Base-by-base conservation (phyloP, 2,113 vertebrate species). In the Nannobrachium achirus region DNA sequence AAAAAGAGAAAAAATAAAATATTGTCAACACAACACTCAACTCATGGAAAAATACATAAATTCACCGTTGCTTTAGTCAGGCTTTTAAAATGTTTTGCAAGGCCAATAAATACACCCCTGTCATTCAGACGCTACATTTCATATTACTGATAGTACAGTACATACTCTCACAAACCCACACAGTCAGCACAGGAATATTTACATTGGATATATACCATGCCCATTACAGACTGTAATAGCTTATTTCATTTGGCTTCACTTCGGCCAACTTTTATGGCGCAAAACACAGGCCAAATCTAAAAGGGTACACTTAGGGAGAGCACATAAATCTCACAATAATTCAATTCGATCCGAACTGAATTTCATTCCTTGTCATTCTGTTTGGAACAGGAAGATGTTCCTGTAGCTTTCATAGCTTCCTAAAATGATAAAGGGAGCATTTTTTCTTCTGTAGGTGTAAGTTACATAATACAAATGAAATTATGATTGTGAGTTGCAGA, bases 1-100 rank as follows among this genome's bases (percentile, higher is more conserved):
- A 57, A 74, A 51, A 68, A 44, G 46, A 71, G n/a, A 56, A 59
- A 11, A 18, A 39, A 16, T 38, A 69, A 51, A 40, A 0, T 2
- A 19, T 0, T 8, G 48, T 67, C 20, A 74, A 19, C 67, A 40
- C 25, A 73, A 51, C 10, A 56, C 1, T 33, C 4, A 13, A 9
- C 57, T 10, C 1, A 16, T n/a, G 8, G 15, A 49, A 33, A n/a
- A 33, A 33, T 33, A 33, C 25, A 33, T 33, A 0, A 33, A 52
- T 15, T 44, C 9, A 33, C 10, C n/a, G 66, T 59, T 57, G 50
- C 8, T 56, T 39, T 66, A 50, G 13, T 5, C 18, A 48, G 39
- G n/a, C 13, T 10, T 57, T 41, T 25, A 5, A 33, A 3, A 1
- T 9, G 44, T 20, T 51, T 51, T 51, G 15, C 49, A 51, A 7